These are phyloP conservation scores for Eolophus roseicapilla DNA, from an alignment of 2,113 vertebrate species.

Conservation along the genomic window DNA sequence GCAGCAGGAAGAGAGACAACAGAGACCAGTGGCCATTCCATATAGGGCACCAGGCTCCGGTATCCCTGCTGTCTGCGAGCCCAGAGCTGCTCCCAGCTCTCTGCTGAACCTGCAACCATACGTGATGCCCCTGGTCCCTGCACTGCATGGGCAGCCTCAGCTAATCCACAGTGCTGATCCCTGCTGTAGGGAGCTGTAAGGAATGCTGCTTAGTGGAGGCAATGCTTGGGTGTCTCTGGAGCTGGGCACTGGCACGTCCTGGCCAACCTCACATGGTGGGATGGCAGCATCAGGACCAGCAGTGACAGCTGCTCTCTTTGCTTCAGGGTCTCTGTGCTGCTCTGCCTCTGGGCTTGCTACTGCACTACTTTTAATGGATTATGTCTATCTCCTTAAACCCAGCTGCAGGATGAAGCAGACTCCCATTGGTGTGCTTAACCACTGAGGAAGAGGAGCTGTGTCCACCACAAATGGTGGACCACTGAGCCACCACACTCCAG, in stretches of 20 bases:
- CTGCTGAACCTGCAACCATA: not conserved
- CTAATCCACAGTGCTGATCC: not conserved
- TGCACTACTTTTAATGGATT: not conserved
- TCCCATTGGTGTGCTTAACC: not conserved
- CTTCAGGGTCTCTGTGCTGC: accelerated
- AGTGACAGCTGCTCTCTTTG: not conserved
- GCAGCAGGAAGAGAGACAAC: not conserved
- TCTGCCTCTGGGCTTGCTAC: not conserved
- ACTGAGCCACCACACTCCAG: not conserved
- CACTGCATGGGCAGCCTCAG: accelerated
- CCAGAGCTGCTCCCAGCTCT: not conserved
- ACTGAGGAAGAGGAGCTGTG: not conserved
- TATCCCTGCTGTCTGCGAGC: not conserved
- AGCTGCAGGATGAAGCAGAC: not conserved
- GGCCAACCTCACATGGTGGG: accelerated
- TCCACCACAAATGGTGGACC: not conserved
- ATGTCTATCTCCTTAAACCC: not conserved
- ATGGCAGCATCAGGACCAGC: not conserved
- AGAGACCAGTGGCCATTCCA: accelerated
- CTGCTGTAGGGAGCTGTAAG: not conserved
- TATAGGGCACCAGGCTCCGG: not conserved
- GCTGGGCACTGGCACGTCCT: not conserved
- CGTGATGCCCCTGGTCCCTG: accelerated
- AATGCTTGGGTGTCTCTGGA: accelerated
- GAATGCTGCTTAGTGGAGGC: not conserved